Base-by-base conservation (phyloP, 2,797 vertebrate genomes). In the Hapalemur alaotrensis region DNA sequence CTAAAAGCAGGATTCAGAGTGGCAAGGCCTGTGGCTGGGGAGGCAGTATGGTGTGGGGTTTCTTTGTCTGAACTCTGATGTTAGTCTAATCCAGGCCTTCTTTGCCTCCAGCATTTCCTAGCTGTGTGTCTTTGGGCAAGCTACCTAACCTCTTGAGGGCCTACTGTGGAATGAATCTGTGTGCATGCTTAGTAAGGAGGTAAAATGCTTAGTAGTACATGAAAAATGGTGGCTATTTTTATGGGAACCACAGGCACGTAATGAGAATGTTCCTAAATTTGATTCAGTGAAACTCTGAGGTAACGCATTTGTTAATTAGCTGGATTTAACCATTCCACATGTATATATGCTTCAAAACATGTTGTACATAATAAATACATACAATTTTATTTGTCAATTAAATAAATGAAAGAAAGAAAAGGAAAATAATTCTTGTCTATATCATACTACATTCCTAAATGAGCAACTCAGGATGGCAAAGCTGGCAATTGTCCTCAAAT, bases 151-250 rank as follows among this genome's bases (percentile, higher is more conserved):
- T 88, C 52, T 75, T 43, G 38, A 84, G 79, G 61, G n/a, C 9
- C 46, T 80, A 61, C 32, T 76, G 82, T 50, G 4, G 25, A 72
- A 57, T 54, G 32, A 92, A 83, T 57, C n/a, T 50, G 10, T 23
- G 35, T 46, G 15, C n/a, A 92, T 52, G 46, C 10, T 59, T 87
- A 46, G 8, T 46, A 69, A 79, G 46, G 25, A 85, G 59, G 83
- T 35, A 95, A 93, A 75, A 91, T 30, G 28, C 25, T 73, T 59
- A 75, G 11, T 7, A 38, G 41, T 17, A 30, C 32, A 41, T 43
- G 54, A 94, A 93, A 81, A 87, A 89, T 30, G 46, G 65, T 59
- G 41, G 46, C 41, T 80, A 48, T 72, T 94, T 94, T 95, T 69
- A 72, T n/a, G 35, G 48, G 7, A 72, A 82, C 43, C 48, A 95